phyloP scores from a whole-genome alignment of 1,140 invertebrate species.

The Drosophila sucinea region DNA sequence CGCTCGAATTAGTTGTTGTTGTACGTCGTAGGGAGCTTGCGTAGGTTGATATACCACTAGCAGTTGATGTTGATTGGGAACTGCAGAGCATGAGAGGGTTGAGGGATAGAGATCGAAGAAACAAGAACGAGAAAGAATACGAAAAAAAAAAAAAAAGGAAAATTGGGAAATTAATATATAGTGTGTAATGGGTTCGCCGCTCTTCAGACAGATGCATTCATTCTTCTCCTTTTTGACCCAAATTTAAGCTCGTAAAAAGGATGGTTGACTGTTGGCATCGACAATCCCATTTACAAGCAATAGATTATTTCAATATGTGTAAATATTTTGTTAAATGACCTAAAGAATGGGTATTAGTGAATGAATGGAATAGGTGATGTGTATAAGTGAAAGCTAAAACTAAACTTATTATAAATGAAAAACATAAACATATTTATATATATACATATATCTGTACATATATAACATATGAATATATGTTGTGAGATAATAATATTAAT shows the following conservation, averaged over 20 bases:
- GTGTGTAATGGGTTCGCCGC: not conserved
- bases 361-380: slow-evolving; percentile 14
- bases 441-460: slow-evolving; percentile 33
- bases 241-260: not conserved
- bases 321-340: slow-evolving; percentile 10
- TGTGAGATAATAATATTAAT: slow-evolving; percentile 46
- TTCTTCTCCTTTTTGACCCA: not conserved
- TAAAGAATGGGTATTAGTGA: not conserved
- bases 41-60: slow-evolving; percentile 82
- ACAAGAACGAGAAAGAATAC: too few species aligned
- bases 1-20: slow-evolving; percentile 82
- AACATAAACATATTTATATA: slow-evolving; percentile 19
- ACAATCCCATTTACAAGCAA: not conserved
- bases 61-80: slow-evolving; percentile 83
- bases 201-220: too few species aligned
- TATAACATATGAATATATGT: slow-evolving; percentile 29
- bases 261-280: not conserved
- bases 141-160: not conserved
- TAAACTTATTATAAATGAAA: slow-evolving; percentile 29
- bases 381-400: slow-evolving; percentile 18
- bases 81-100: slow-evolving; percentile 37
- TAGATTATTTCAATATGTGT: not conserved
- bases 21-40: slow-evolving; percentile 81
- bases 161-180: not conserved
- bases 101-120: not conserved